Percentiles rank a stretch among this genome's conserved stretches.
Evolutionary conservation across 2,888 invertebrate genomes (phyloP).

Genomic region (Stenoptilia bipunctidactyla): DNA sequence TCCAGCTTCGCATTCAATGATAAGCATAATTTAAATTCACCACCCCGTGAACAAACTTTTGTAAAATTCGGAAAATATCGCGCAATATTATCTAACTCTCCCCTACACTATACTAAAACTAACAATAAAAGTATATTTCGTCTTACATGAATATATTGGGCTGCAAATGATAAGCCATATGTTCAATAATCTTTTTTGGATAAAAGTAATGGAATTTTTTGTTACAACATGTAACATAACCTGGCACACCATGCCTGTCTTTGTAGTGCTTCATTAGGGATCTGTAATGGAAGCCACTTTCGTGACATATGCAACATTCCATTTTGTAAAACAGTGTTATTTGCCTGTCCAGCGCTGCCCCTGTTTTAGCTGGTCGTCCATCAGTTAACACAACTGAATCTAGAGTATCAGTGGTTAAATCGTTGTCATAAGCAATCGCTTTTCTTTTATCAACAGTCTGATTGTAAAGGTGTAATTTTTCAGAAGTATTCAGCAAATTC

Average conservation of each 20-base stretch:
- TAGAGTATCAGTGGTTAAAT: constrained; percentile 27
- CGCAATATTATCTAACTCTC: too few species aligned
- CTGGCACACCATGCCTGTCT: constrained; percentile 60
- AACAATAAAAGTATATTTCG: too few species aligned
- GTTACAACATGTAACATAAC: constrained; percentile 58
- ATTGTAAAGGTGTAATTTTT: constrained; percentile 12
- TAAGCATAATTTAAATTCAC: too few species aligned
- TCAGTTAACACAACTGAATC: constrained; percentile 49
- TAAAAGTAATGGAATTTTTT: constrained; percentile 64
- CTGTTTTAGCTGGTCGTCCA: constrained; percentile 53
- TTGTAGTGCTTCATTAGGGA: constrained; percentile 62
- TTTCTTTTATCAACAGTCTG: background rate
- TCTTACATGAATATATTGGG: constrained; percentile 62
- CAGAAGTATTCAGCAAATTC: constrained; percentile 26
- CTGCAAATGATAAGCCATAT: constrained; percentile 61
- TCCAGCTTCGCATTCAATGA: too few species aligned
- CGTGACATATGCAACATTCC: constrained; percentile 63
- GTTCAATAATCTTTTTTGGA: constrained; percentile 61
- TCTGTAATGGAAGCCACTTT: constrained; percentile 50
- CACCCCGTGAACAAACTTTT: too few species aligned
- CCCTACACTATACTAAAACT: too few species aligned
- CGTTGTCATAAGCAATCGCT: constrained; percentile 5
- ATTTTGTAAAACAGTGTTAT: constrained; percentile 61
- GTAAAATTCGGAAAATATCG: too few species aligned
- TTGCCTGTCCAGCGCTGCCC: constrained; percentile 50